Conservation (phyloP, 2,888 invertebrate genomes). For the Pandemis corylana region DNA sequence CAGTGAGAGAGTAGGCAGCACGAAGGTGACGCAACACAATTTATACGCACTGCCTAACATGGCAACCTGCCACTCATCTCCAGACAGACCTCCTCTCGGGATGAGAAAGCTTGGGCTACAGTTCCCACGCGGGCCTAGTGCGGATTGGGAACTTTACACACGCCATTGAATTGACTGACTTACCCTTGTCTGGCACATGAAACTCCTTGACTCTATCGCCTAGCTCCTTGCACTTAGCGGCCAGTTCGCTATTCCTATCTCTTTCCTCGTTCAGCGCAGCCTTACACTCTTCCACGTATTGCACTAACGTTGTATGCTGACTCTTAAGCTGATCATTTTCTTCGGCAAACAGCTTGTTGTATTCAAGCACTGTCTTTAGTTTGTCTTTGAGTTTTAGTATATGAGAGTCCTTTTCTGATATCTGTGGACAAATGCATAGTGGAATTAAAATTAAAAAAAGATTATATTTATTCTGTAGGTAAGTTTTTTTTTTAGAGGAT, state of each 20-base stretch:
- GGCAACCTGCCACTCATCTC: too few relatives aligned
- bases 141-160: too few relatives aligned
- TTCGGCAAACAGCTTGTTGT: slow-evolving; percentile 86
- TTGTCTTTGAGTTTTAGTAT: slow-evolving; percentile 87
- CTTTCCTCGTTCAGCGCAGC: slow-evolving; percentile 77
- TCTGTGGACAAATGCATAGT: slow-evolving; percentile 56
- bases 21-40: too few relatives aligned
- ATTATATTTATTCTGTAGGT: too few relatives aligned
- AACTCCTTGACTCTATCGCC: slow-evolving; percentile 72
- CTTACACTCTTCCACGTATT: slow-evolving; percentile 82
- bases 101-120: too few relatives aligned
- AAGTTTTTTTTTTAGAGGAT: too few relatives aligned
- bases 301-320: slow-evolving; percentile 78
- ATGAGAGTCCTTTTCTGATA: slow-evolving; percentile 86
- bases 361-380: slow-evolving; percentile 83
- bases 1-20: too few relatives aligned
- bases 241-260: slow-evolving; percentile 62
- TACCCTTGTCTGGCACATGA: slow-evolving; percentile 75
- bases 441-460: neutral
- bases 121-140: too few relatives aligned
- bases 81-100: too few relatives aligned
- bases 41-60: too few relatives aligned
- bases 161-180: neutral
- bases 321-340: slow-evolving; percentile 85
- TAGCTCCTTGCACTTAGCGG: slow-evolving; percentile 66